Conservation (phyloP, 2,888 invertebrate genomes). For the Drosophila subquinaria region DNA sequence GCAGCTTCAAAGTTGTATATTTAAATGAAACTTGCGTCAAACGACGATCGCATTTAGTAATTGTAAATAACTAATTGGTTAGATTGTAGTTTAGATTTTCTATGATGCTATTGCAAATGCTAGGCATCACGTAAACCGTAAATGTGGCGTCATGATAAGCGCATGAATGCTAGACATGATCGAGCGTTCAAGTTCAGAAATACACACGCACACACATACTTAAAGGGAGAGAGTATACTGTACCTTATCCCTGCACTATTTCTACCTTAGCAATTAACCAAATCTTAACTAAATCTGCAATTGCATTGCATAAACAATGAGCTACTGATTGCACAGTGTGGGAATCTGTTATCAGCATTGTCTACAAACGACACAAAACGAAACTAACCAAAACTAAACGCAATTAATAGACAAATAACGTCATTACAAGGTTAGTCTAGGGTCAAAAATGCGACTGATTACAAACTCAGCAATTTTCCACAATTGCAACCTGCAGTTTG, state of each 20-base stretch:
- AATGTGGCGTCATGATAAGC: conserved; percentile 65
- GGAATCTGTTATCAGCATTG: conserved; percentile 48
- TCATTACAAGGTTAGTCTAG: conserved; percentile 69
- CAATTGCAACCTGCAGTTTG: conserved; percentile 25
- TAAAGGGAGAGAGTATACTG: conserved; percentile 11
- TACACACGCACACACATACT: not conserved
- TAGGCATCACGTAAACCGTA: conserved; percentile 57
- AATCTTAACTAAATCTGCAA: conserved; percentile 44
- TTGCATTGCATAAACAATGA: conserved; percentile 67
- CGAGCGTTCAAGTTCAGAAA: conserved; percentile 63
- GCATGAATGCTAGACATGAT: conserved; percentile 75
- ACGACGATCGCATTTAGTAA: not conserved
- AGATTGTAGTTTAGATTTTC: conserved; percentile 21
- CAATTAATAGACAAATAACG: conserved; percentile 48
- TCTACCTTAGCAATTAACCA: conserved; percentile 39
- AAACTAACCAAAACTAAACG: conserved; percentile 12
- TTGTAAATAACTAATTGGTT: conserved; percentile 24
- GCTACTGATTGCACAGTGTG: conserved; percentile 45
- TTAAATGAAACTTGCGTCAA: conserved; percentile 33
- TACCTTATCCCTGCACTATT: conserved; percentile 51
- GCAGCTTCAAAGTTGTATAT: not conserved
- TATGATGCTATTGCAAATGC: conserved; percentile 57
- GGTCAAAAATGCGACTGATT: conserved; percentile 16
- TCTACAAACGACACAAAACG: not conserved
- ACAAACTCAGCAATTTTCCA: not conserved